Evolutionary conservation across 2,113 vertebrate species (phyloP).

Genomic region (Nerophis lumbriciformis): DNA sequence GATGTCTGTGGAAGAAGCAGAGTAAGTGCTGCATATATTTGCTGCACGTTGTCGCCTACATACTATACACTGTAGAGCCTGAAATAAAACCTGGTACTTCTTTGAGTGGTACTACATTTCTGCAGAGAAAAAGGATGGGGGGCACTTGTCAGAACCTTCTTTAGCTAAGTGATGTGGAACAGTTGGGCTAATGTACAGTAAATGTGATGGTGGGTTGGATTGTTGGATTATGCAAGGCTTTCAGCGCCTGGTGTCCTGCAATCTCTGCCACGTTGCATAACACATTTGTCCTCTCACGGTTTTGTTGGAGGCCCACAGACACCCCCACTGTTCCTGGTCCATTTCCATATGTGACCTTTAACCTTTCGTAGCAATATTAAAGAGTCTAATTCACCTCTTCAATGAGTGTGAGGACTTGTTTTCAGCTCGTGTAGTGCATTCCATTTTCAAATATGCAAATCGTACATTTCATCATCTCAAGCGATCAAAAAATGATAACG

Average conservation of each 20-base stretch:
- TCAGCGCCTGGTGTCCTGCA: slow-evolving; percentile 24
- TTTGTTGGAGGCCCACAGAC: slow-evolving; percentile 33
- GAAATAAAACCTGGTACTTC: slow-evolving; percentile 48
- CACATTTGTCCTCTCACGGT: slow-evolving; percentile 42
- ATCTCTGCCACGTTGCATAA: slow-evolving; percentile 46
- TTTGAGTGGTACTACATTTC: slow-evolving; percentile 63
- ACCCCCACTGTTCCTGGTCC: slow-evolving; percentile 44
- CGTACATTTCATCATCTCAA: slow-evolving; percentile 1
- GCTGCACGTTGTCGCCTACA: slow-evolving; percentile 59
- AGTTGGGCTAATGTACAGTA: slow-evolving; percentile 50
- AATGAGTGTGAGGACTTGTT: slow-evolving; percentile 28
- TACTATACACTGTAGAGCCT: slow-evolving; percentile 44
- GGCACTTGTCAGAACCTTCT: slow-evolving; percentile 62
- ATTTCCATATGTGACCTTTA: slow-evolving; percentile 47
- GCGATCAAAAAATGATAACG: too few relatives aligned
- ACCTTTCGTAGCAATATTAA: slow-evolving; percentile 19
- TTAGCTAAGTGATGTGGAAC: slow-evolving; percentile 62
- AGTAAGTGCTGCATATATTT: slow-evolving; percentile 43
- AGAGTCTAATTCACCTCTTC: slow-evolving; percentile 49
- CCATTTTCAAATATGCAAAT: slow-evolving; percentile 32
- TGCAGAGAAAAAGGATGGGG: slow-evolving; percentile 48
- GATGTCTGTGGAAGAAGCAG: slow-evolving; percentile 44
- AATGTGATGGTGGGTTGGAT: slow-evolving; percentile 63
- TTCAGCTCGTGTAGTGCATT: slow-evolving; percentile 2
- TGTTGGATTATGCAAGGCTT: slow-evolving; percentile 67